Base-by-base conservation (phyloP, 2,888 invertebrate species). In the Epinotia ramella region DNA sequence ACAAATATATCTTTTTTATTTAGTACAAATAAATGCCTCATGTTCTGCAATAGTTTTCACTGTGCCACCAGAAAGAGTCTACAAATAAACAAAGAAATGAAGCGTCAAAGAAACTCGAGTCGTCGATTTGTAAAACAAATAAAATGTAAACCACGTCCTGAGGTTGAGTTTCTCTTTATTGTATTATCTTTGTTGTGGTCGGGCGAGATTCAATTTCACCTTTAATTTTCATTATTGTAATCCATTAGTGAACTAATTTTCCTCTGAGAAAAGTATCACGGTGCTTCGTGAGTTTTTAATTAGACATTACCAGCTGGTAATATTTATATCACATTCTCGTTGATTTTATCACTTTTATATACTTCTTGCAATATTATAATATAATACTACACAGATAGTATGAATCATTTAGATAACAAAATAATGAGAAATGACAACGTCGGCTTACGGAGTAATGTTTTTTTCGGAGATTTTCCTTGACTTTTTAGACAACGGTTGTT, bases 41-140 rank as follows among this genome's bases (percentile, higher is more conserved):
- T 28, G 5, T 28, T 28, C 3, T 3, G 4, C 5, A 28, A 5
- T 5, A 28, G 3, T 5, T 6, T 7, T 33, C 33, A 40, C 40
- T 0, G 40, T 40, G 11, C 11, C 53, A 24, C 28, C 16, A n/a
- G 33, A 6, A 18, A n/a, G n/a, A 33, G 33, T 18, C 13, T 57
- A 44, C 57, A 56, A 67, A 67, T 33, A 60, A 69, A 59, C 18
- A 40, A 18, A 66, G 67, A 77, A 69, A 76, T 67, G 44, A 53
- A 40, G 6, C 74, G 73, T 72, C 76, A 78, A 40, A 78, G 69
- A 79, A 76, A 57, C 60, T 65, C 74, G 73, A 76, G 13, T 7
- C 16, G 49, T 33, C 59, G 46, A 63, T 59, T 74, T 64, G 64
- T 66, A 18, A 66, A 60, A 20, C 24, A 57, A 77, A 73, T 76